Evolutionary conservation across 2,888 invertebrate species (phyloP), one percentile per base, ranked within the genome.

Genomic region (Sarcophaga rosellei): DNA sequence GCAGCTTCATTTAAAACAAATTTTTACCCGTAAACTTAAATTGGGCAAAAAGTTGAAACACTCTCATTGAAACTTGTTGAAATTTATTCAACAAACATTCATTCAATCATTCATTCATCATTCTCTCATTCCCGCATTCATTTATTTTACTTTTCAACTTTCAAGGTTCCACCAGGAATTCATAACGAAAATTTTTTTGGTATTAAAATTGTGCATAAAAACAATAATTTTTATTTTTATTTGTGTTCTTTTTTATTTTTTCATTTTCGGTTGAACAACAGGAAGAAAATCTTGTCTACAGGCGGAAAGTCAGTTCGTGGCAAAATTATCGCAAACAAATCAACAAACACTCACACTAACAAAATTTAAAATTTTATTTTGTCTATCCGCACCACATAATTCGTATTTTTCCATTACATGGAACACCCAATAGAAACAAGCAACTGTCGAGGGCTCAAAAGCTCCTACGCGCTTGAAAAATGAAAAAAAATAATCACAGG

Each of bases 81-180:
- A 78, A 47, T 15, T 78, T 62, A 70, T 72, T 79, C 57, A 57
- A 66, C 47, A 74, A 45, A 73, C 47, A 74, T 21, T 66, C 66
- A 45, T 20, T 62, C 47, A 75, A n/a, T 35, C 25, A 25, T 8
- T 45, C 20, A 66, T 45, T 66, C 66, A 17, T 12, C 17, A 15
- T 53, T 53, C 53, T 17, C 10, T 53, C 53, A 53, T 53, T 53
- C 53, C 4, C 53, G 12, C 53, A 35, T 63, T 61, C 45, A 47
- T 59, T 66, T 59, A 20, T 35, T 59, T 25, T 59, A 59, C 74
- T 69, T 69, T 75, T 23, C 23, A 75, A 69, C 62, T 69, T 81
- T 69, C 75, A 80, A 80, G 66, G 66, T 23, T 80, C 73, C 25
- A 74, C 17, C 47, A 75, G 75, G 69, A 69, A 74, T 74, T 69